Base-by-base conservation (phyloP, 2,888 invertebrate genomes). In the Serripes groenlandicus region DNA sequence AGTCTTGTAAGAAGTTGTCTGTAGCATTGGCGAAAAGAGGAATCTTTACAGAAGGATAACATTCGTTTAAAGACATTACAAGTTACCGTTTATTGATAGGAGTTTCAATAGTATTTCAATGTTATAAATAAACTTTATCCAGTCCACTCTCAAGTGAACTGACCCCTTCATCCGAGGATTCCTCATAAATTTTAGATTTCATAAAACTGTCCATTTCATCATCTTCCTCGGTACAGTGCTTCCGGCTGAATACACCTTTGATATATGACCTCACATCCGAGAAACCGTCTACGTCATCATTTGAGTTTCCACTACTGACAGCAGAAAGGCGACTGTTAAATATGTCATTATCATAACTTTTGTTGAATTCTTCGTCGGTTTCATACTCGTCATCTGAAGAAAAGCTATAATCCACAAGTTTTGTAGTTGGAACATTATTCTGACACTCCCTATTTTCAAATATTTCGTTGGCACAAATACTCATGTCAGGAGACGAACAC, bases 121-220 rank as follows among this genome's bases (percentile, higher is more conserved):
- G 23, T 56, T 28, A 58, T 30, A 72, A 28, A 32, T 54, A 60
- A 52, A 79, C 81, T 30, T 54, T 69, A 21, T 85, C 84, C 21
- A 70, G 52, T 52, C 78, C 85, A 75, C 82, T 80, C 18, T 70
- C 83, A 52, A 86, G 73, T 2, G 83, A 86, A 49, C 83, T 66
- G 21, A 83, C 37, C 0, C 86, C 83, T n/a, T 85, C 85, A 32
- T 85, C 85, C 3, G 74, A 74, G 3, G 78, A 79, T 4, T 83
- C 82, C 60, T 86, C 82, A 15, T 35, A 42, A 0, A 79, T 32
- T 75, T 77, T 76, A 18, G 85, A 81, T 28, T 77, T 76, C 85
- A 85, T 85, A 52, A 85, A 85, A 77, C 85, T 83, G 72, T 80
- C 78, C 83, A 86, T 83, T 56, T 83, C 86, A 1, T 81, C 79